Percentiles rank a stretch among this genome's conserved stretches.
phyloP scores from a whole-genome alignment of 2,888 invertebrate genomes.

The Cyclophora punctaria region DNA sequence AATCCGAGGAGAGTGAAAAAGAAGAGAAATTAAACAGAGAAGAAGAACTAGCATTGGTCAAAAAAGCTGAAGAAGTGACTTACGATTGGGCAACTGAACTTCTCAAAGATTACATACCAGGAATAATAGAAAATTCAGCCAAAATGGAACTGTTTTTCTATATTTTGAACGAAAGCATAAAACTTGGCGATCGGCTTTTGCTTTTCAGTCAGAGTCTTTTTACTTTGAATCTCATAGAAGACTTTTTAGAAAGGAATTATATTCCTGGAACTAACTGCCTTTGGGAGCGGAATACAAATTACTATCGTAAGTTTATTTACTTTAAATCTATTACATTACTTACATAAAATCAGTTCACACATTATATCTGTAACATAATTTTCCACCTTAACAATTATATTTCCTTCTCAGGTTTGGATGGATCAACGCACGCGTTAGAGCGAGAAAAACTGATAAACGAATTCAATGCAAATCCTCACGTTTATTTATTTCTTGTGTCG shows the following conservation, averaged over 20 bases:
- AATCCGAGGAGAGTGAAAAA: slow-evolving; percentile 73
- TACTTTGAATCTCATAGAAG: slow-evolving; percentile 95
- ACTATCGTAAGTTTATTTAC: slow-evolving; percentile 86
- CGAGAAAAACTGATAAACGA: slow-evolving; percentile 96
- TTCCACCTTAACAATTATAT: too few relatives aligned
- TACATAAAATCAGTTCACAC: too few relatives aligned
- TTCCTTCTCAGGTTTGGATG: slow-evolving; percentile 84
- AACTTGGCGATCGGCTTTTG: slow-evolving; percentile 90
- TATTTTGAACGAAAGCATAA: slow-evolving; percentile 91
- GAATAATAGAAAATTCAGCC: slow-evolving; percentile 92
- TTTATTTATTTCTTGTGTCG: slow-evolving; percentile 95
- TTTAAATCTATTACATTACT: not conserved
- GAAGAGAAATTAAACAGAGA: slow-evolving; percentile 77
- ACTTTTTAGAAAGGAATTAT: slow-evolving; percentile 85
- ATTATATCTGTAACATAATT: too few relatives aligned
- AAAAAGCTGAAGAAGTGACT: slow-evolving; percentile 87
- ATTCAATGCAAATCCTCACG: slow-evolving; percentile 91
- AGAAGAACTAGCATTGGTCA: slow-evolving; percentile 71
- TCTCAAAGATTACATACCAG: slow-evolving; percentile 89
- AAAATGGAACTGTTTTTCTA: slow-evolving; percentile 96
- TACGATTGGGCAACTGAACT: slow-evolving; percentile 92
- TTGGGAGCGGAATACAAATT: slow-evolving; percentile 91
- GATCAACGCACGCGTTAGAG: slow-evolving; percentile 94
- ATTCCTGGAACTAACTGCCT: slow-evolving; percentile 81
- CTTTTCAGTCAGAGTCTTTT: slow-evolving; percentile 97